Conservation (phyloP, 2,888 invertebrate genomes). For the Nymphalis polychloros region DNA sequence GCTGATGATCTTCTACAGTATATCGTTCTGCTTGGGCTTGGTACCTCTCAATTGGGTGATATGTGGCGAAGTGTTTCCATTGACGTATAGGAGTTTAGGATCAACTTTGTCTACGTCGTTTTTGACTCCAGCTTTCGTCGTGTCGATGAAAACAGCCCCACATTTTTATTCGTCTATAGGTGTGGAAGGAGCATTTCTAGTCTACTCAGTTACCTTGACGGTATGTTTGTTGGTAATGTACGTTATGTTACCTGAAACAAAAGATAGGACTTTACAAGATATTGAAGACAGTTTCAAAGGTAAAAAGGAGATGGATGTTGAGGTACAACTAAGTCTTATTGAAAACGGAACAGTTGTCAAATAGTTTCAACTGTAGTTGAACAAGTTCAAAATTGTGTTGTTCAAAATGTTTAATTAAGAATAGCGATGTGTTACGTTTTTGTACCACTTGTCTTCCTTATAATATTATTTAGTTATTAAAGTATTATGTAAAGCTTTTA, state of each 20-base stretch:
- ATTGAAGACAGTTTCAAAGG: constrained; percentile 76
- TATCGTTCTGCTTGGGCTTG: constrained; percentile 72
- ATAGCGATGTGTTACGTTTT: constrained; percentile 27
- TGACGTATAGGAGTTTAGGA: constrained; percentile 73
- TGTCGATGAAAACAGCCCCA: constrained; percentile 78
- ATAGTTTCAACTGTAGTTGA: neutral
- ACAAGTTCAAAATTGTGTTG: constrained; percentile 2
- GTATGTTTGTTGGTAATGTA: constrained; percentile 67
- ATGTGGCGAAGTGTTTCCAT: constrained; percentile 75
- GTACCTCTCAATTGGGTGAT: constrained; percentile 76
- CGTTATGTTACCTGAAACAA: constrained; percentile 70
- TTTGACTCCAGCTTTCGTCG: constrained; percentile 69
- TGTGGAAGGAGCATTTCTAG: constrained; percentile 72
- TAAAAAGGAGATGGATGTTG: constrained; percentile 55
- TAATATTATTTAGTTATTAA: constrained; percentile 5
- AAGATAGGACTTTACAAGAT: constrained; percentile 72
- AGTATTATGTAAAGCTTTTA: neutral
- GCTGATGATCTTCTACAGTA: constrained; percentile 68
- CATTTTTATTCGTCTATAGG: constrained; percentile 71
- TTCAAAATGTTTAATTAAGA: neutral
- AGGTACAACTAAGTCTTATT: constrained; percentile 69
- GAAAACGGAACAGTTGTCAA: constrained; percentile 18
- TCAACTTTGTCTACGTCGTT: constrained; percentile 74
- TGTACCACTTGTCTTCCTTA: constrained; percentile 25
- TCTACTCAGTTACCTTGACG: constrained; percentile 65